phyloP scores from a whole-genome alignment of 2,888 invertebrate genomes.

The Odontocolon sp. region DNA sequence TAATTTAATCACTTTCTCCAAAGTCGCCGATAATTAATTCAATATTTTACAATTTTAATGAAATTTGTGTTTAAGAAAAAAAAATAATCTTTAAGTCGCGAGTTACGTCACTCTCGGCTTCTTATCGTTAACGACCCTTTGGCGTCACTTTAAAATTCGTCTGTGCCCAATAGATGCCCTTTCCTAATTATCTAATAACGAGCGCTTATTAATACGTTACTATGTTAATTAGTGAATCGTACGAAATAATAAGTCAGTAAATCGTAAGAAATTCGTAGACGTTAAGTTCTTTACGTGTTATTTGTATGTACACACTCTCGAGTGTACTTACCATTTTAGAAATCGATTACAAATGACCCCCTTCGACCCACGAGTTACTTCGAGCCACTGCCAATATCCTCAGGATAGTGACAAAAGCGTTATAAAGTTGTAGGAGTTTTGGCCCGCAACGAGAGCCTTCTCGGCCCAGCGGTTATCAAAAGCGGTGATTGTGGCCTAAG shows the following conservation, averaged over 20 bases:
- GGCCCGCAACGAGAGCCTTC: conserved; percentile 39
- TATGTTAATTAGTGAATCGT: conserved; percentile 15
- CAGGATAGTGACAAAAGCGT: conserved; percentile 3
- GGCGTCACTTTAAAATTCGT: conserved; percentile 27
- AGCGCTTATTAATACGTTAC: conserved; percentile 4
- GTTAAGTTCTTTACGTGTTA: too few species aligned
- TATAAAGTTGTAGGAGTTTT: conserved; percentile 25
- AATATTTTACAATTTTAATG: too few species aligned
- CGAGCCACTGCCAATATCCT: neutral
- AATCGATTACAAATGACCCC: conserved; percentile 38
- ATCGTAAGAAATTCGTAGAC: too few species aligned
- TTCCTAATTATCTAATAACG: conserved; percentile 45
- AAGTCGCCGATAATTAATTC: too few species aligned
- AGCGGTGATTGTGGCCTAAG: conserved; percentile 50
- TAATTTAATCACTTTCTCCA: too few species aligned
- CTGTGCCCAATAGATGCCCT: neutral
- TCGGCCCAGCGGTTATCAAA: conserved; percentile 45
- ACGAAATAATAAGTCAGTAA: too few species aligned
- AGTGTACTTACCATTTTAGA: conserved; percentile 34
- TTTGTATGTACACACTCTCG: neutral
- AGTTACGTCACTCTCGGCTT: neutral
- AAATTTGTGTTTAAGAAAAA: too few species aligned
- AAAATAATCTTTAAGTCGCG: neutral
- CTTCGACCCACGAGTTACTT: conserved; percentile 13
- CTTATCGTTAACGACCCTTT: conserved; percentile 24